These are phyloP conservation scores for Chloroclysta siterata DNA, from an alignment of 2,888 invertebrate species.

Conservation along the genomic window DNA sequence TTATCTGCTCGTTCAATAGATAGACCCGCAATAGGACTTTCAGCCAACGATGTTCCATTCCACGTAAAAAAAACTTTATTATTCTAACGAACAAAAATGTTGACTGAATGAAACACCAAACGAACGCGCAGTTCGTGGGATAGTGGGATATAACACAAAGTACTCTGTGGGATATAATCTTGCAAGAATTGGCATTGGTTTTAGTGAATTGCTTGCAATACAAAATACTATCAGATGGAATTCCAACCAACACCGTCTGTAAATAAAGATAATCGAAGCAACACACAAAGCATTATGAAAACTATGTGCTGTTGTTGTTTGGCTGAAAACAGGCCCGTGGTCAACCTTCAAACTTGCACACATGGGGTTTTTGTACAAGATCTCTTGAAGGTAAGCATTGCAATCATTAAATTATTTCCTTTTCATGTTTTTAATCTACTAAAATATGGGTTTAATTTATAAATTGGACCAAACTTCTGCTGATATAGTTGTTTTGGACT, in stretches of 20 bases:
- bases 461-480: not conserved
- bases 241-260: conserved; percentile 14
- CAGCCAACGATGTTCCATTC: too few relatives aligned
- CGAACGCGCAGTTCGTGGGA: too few relatives aligned
- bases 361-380: conserved; percentile 55
- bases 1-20: too few relatives aligned
- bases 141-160: too few relatives aligned
- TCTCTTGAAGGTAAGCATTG: conserved; percentile 53
- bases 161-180: not conserved
- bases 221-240: conserved; percentile 25
- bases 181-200: conserved; percentile 25
- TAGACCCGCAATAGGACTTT: too few relatives aligned
- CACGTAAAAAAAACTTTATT: too few relatives aligned
- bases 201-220: not conserved
- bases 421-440: not conserved
- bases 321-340: conserved; percentile 45
- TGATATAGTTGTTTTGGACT: conserved; percentile 21
- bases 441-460: not conserved
- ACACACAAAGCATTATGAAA: not conserved
- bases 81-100: too few relatives aligned
- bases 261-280: not conserved
- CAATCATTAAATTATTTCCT: not conserved
- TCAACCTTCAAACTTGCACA: conserved; percentile 55
- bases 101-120: too few relatives aligned
- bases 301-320: conserved; percentile 59